A percentile compares a stretch with the other conserved stretches of the same genome.
These are phyloP conservation scores for Ormyrus pomaceus DNA, from an alignment of 2,888 invertebrate species.

Conservation along the genomic window DNA sequence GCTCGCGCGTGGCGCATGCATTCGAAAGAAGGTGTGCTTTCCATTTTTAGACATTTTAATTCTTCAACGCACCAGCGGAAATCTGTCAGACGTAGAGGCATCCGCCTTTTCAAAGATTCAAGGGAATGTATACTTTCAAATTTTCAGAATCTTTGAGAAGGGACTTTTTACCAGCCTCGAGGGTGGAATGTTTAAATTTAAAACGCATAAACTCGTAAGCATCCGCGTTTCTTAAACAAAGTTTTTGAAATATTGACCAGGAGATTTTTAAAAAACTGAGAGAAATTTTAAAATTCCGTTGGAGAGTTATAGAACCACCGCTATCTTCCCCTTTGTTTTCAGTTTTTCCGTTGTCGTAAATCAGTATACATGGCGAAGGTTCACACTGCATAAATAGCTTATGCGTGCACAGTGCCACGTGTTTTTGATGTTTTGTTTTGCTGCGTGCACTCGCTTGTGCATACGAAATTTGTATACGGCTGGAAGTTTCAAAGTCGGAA, in stretches of 20 bases:
- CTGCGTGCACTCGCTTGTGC: neutral
- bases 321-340: too few relatives aligned
- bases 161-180: neutral
- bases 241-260: too few relatives aligned
- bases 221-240: neutral
- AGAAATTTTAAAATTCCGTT: too few relatives aligned
- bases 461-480: slow-evolving; percentile 40
- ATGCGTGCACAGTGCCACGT: slow-evolving; percentile 19
- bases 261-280: too few relatives aligned
- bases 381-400: slow-evolving; percentile 44
- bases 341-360: neutral
- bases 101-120: too few relatives aligned
- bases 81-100: too few relatives aligned
- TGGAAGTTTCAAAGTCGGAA: slow-evolving; percentile 44
- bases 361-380: neutral
- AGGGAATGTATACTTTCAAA: neutral
- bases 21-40: slow-evolving; percentile 46
- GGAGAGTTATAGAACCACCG: too few relatives aligned
- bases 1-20: neutral
- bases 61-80: too few relatives aligned
- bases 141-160: neutral
- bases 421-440: slow-evolving; percentile 54
- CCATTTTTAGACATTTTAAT: neutral
- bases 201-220: neutral
- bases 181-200: neutral